phyloP scores from a whole-genome alignment of 2,888 invertebrate species.

The Drosophila mimetica region DNA sequence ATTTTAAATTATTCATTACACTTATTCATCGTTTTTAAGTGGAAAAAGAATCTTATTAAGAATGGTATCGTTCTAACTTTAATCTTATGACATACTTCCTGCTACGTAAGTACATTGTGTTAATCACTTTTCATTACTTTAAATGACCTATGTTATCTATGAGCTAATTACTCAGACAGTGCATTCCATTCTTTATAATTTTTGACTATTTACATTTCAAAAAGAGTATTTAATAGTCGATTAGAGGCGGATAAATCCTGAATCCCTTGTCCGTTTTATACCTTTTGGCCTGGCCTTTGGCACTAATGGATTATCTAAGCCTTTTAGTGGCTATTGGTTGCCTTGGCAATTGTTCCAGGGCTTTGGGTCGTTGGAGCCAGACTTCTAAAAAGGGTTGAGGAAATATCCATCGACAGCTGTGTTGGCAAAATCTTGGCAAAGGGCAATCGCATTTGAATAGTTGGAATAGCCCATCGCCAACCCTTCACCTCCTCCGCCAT shows the following conservation, averaged over 20 bases:
- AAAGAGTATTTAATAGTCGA: neutral
- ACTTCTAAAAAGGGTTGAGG: neutral
- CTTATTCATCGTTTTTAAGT: neutral
- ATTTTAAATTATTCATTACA: neutral
- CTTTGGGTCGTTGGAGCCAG: conserved; percentile 26
- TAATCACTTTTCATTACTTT: neutral
- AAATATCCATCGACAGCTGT: conserved; percentile 45
- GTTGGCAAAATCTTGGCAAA: conserved; percentile 52
- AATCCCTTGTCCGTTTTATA: conserved; percentile 42
- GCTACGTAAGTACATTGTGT: neutral
- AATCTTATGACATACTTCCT: neutral
- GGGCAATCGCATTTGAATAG: conserved; percentile 33
- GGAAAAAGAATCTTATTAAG: neutral
- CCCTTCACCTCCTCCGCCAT: neutral
- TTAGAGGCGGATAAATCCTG: neutral
- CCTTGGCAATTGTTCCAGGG: conserved; percentile 51
- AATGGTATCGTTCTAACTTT: neutral
- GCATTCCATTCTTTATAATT: neutral
- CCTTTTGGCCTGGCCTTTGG: conserved; percentile 62
- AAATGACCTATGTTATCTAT: neutral
- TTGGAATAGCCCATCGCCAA: conserved; percentile 6
- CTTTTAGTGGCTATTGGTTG: conserved; percentile 75
- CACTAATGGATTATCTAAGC: conserved; percentile 81
- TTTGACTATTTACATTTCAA: neutral
- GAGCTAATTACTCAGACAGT: neutral